Evolutionary conservation across 2,113 vertebrate species (phyloP).

Genomic region (Cavia porcellus): DNA sequence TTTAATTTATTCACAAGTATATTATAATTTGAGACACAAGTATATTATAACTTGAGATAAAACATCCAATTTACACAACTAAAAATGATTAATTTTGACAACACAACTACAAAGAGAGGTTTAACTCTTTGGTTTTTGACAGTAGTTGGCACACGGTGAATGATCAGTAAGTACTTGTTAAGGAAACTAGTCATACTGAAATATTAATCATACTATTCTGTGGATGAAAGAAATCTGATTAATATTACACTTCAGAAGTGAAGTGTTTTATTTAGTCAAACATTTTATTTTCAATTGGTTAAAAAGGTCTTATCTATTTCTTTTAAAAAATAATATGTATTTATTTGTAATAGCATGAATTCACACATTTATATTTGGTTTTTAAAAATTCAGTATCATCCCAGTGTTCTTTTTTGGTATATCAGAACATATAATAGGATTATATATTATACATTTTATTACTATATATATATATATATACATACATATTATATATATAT

Average conservation of each 20-base stretch:
- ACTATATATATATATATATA: too few relatives aligned
- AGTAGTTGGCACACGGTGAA: background rate
- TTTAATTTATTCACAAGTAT: slow-evolving; percentile 57
- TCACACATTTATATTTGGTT: slow-evolving; percentile 16
- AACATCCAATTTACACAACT: slow-evolving; percentile 50
- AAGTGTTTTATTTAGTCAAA: slow-evolving; percentile 21
- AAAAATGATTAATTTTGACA: slow-evolving; percentile 62
- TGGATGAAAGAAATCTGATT: slow-evolving; percentile 34
- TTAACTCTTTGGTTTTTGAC: slow-evolving; percentile 57
- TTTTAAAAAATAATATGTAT: slow-evolving; percentile 44
- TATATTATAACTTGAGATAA: slow-evolving; percentile 55
- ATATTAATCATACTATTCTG: slow-evolving; percentile 45
- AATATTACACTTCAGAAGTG: background rate
- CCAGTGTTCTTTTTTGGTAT: slow-evolving; percentile 2
- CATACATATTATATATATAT: background rate
- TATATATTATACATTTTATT: background rate
- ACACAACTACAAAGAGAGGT: slow-evolving; percentile 20
- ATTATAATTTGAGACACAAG: too few relatives aligned
- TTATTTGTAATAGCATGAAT: slow-evolving; percentile 31
- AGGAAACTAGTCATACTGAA: background rate
- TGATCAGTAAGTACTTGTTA: slow-evolving; percentile 55
- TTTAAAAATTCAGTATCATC: background rate
- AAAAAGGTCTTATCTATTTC: background rate
- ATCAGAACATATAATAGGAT: background rate
- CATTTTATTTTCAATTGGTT: slow-evolving; percentile 44